Percentiles rank a stretch among this genome's conserved stretches.
Evolutionary conservation across 2,113 vertebrate species (phyloP).

Genomic region (Lophius piscatorius): DNA sequence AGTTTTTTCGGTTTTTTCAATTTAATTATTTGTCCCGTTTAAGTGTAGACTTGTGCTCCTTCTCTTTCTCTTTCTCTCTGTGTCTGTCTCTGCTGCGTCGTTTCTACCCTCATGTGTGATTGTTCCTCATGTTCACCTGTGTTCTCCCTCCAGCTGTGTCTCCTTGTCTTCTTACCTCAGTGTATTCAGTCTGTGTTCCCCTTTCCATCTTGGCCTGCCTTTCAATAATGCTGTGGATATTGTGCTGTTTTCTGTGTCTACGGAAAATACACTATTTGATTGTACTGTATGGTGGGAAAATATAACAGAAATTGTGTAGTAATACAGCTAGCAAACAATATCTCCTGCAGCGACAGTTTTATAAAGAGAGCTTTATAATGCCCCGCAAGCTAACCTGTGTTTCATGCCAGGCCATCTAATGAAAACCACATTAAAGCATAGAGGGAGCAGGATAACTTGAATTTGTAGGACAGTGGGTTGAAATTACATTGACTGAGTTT

Average conservation of each 20-base stretch:
- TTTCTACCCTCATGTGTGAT: no score
- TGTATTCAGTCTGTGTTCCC: no score
- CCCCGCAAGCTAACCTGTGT: constrained; percentile 42
- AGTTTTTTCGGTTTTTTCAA: no score
- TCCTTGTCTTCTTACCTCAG: no score
- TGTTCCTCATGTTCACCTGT: no score
- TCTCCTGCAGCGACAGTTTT: constrained; percentile 54
- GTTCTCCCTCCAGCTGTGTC: no score
- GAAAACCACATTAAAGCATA: constrained; percentile 63
- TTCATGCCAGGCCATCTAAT: constrained; percentile 50
- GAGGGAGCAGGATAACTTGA: constrained; percentile 52
- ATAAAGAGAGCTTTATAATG: constrained; percentile 61
- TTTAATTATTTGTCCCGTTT: no score
- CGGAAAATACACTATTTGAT: constrained; percentile 46
- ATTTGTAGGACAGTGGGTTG: constrained; percentile 39
- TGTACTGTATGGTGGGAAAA: constrained; percentile 30
- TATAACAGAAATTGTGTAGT: constrained; percentile 34
- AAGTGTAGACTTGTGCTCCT: no score
- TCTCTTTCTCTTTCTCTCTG: no score
- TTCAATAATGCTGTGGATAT: constrained; percentile 13
- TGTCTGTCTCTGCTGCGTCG: no score
- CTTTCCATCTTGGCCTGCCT: no score
- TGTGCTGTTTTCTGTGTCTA: constrained; percentile 28
- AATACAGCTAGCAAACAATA: constrained; percentile 50
- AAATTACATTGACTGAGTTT: constrained; percentile 43